A percentile compares a stretch with the other conserved stretches of the same genome.
Conservation (phyloP, 2,113 vertebrate genomes). For the Narcine bancroftii region DNA sequence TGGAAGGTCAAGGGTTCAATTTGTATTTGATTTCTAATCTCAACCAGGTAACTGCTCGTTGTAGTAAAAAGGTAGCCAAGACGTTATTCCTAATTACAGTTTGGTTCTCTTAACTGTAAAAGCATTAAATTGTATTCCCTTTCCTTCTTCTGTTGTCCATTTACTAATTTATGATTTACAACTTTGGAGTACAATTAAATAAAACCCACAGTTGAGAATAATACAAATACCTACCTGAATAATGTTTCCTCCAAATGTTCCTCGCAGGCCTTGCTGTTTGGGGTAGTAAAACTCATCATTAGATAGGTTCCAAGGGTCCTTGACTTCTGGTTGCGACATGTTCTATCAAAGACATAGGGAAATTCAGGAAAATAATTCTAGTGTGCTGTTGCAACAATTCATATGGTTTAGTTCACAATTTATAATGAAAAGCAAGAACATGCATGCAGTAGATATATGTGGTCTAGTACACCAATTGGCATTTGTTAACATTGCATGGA, state of each 20-base stretch:
- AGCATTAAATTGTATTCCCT: neutral
- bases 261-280: conserved; percentile 92
- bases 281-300: conserved; percentile 98
- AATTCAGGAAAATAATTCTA: neutral
- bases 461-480: too few species aligned
- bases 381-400: neutral
- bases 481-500: neutral
- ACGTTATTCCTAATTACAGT: neutral
- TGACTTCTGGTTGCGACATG: conserved; percentile 96
- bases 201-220: neutral
- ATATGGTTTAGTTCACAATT: neutral
- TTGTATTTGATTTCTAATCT: neutral
- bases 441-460: neutral
- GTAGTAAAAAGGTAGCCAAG: neutral
- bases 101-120: neutral
- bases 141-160: neutral
- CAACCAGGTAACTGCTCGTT: neutral
- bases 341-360: conserved; percentile 60
- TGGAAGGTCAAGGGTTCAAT: too few species aligned
- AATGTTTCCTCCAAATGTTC: conserved; percentile 95
- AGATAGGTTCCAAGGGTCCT: conserved; percentile 97
- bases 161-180: neutral
- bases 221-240: conserved; percentile 68
- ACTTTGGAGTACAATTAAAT: neutral
- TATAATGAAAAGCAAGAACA: neutral